Conservation (phyloP, 2,797 vertebrate genomes). For the Cirrhinus molitorella region DNA sequence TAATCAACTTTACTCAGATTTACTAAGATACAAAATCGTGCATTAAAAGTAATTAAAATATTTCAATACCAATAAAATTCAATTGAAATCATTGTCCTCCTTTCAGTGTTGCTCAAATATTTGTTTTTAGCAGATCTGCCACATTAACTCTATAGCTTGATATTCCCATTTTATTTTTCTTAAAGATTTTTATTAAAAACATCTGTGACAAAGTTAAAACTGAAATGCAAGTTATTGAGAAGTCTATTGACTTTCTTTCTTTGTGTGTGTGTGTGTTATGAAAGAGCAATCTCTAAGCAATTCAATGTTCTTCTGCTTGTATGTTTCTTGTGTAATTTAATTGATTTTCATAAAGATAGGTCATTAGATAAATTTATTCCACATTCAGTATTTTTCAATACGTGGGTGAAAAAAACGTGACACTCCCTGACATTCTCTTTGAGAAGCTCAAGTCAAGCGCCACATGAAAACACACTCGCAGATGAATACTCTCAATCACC, state of each 20-base stretch:
- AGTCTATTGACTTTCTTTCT: not conserved
- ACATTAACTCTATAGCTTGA: not conserved
- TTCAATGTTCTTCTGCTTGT: not conserved
- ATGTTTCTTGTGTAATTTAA: not conserved
- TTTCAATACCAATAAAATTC: not conserved
- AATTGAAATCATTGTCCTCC: not conserved
- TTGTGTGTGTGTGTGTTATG: too few species aligned
- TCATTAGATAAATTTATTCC: not conserved
- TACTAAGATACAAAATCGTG: not conserved
- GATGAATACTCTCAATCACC: constrained; percentile 29
- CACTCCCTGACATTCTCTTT: not conserved
- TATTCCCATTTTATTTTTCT: not conserved
- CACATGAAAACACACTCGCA: constrained; percentile 25
- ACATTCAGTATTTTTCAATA: not conserved
- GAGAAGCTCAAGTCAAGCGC: constrained; percentile 29
- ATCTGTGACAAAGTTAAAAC: not conserved
- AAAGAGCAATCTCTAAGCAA: not conserved
- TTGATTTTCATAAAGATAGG: not conserved
- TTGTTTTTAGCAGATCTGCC: not conserved
- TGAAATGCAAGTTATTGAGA: not conserved
- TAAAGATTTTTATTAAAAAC: not conserved
- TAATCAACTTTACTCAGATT: not conserved
- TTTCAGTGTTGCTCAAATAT: not conserved
- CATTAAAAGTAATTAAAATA: not conserved
- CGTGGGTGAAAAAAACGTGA: not conserved